Evolutionary conservation across 2,113 vertebrate species (phyloP).

Genomic region (Corydoras sp.): DNA sequence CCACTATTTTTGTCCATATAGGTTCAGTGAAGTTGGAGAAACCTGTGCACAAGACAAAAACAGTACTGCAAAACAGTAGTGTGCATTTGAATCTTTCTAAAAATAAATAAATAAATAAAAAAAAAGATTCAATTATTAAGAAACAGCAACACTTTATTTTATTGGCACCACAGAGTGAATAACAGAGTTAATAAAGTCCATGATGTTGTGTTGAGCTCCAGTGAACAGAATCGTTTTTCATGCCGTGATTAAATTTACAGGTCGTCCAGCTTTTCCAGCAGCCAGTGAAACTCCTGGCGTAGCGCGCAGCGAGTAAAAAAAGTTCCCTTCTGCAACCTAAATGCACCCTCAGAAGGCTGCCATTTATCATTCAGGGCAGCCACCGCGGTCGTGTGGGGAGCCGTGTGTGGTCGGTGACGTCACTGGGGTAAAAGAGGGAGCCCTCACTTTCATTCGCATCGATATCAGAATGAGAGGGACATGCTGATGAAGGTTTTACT

Average conservation of each 20-base stretch:
- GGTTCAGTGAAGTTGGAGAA: no score
- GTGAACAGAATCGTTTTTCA: neutral
- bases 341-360: no score
- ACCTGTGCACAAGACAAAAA: no score
- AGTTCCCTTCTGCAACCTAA: no score
- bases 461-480: neutral
- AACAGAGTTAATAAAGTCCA: neutral
- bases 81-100: no score
- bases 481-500: neutral
- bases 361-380: no score
- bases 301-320: no score
- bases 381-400: neutral
- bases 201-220: neutral
- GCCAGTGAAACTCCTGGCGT: neutral
- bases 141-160: no score
- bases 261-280: constrained; percentile 4
- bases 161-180: neutral
- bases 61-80: no score
- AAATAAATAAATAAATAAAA: no score
- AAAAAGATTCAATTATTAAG: no score
- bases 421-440: neutral
- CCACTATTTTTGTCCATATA: no score
- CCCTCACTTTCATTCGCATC: neutral
- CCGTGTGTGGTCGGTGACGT: neutral
- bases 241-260: neutral